These are phyloP conservation scores for Tupiocoris notatus DNA, from an alignment of 2,888 invertebrate species.

Conservation along the genomic window DNA sequence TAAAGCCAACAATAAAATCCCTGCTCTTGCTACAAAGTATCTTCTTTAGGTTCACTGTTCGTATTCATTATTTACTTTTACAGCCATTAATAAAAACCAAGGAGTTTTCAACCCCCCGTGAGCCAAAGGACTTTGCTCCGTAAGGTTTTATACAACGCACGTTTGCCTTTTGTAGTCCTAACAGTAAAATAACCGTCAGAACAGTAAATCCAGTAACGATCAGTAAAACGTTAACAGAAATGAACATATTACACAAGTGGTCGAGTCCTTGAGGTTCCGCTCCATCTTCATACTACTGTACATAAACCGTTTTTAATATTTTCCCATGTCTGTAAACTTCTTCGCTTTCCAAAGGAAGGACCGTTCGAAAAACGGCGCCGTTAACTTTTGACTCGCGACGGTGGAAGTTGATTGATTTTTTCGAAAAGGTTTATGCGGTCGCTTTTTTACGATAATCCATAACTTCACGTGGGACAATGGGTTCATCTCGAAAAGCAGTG, in stretches of 20 bases:
- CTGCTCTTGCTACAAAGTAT: conserved; percentile 38
- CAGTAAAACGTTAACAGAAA: conserved; percentile 46
- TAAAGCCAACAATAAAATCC: conserved; percentile 43
- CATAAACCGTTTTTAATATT: conserved; percentile 44
- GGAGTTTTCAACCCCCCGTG: conserved; percentile 32
- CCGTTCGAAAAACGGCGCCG: conserved; percentile 6
- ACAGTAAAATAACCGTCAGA: conserved; percentile 40
- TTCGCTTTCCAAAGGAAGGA: background rate
- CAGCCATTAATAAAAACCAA: conserved; percentile 47
- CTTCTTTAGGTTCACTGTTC: conserved; percentile 36
- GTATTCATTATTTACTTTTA: conserved; percentile 48
- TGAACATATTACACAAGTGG: conserved; percentile 47
- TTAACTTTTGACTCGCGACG: conserved; percentile 18
- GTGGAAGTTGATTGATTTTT: conserved; percentile 38
- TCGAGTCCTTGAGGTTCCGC: conserved; percentile 35
- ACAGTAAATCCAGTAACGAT: conserved; percentile 46
- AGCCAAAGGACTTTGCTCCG: conserved; percentile 2
- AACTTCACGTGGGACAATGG: conserved; percentile 29
- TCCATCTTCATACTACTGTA: background rate
- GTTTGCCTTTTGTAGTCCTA: conserved; percentile 42
- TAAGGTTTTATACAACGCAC: conserved; percentile 29
- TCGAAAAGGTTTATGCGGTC: conserved; percentile 27
- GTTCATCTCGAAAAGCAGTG: conserved; percentile 21
- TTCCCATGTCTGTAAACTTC: conserved; percentile 30
- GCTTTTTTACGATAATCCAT: conserved; percentile 25